Evolutionary conservation across 2,113 vertebrate species (phyloP).

Genomic region (Pseudorhombus dupliciocellatus): DNA sequence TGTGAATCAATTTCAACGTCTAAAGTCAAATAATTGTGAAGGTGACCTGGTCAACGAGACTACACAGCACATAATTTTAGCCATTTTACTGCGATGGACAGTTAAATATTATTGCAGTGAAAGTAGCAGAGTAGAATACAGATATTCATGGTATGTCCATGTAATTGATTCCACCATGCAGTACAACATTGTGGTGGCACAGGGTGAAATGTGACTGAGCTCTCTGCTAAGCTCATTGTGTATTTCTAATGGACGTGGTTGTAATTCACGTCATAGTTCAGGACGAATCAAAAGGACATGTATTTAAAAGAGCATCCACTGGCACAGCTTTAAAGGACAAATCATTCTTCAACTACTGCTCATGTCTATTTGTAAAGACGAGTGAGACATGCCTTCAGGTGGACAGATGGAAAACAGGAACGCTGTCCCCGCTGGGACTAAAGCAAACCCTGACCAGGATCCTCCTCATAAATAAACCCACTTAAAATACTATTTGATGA

Average conservation of each 20-base stretch:
- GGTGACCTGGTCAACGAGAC: too few relatives aligned
- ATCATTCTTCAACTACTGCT: conserved; percentile 60
- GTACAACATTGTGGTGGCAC: conserved; percentile 21
- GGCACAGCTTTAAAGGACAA: conserved; percentile 64
- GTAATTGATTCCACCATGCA: conserved; percentile 48
- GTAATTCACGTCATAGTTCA: conserved; percentile 70
- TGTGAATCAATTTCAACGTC: too few relatives aligned
- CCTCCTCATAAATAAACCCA: conserved; percentile 31
- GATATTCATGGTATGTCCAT: conserved; percentile 24
- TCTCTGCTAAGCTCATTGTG: conserved; percentile 52
- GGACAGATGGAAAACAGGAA: conserved; percentile 64
- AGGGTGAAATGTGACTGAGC: conserved; percentile 40
- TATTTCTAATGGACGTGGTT: conserved; percentile 40
- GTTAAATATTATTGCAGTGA: neutral
- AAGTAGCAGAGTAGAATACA: neutral
- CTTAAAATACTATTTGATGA: conserved; percentile 36
- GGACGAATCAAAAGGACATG: conserved; percentile 57
- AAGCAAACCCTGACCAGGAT: conserved; percentile 26
- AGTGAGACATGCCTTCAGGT: conserved; percentile 65
- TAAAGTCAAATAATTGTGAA: too few relatives aligned
- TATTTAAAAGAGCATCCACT: conserved; percentile 63
- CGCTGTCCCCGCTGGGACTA: conserved; percentile 24
- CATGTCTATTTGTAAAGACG: conserved; percentile 76
- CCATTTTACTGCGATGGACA: neutral
- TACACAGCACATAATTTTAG: too few relatives aligned